phyloP scores from a whole-genome alignment of 2,797 vertebrate genomes.

The Xenopus petersii region DNA sequence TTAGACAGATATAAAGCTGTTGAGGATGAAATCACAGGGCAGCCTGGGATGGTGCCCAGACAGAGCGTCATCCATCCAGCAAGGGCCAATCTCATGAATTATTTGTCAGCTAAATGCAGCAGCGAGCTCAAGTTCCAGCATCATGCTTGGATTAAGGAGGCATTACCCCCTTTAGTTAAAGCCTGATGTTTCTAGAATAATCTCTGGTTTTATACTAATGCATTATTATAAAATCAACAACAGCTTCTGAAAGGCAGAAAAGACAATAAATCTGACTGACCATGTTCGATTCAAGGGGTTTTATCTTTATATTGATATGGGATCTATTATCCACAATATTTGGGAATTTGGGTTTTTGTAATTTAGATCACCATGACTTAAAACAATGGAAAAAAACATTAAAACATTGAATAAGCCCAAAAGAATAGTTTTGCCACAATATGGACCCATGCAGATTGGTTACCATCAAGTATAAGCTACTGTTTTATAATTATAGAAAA shows the following conservation, averaged over 20 bases:
- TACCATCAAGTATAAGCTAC: too few relatives aligned
- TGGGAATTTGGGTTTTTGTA: too few relatives aligned
- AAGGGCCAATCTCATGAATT: slow-evolving; percentile 50
- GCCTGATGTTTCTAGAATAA: slow-evolving; percentile 67
- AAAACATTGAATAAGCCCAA: too few relatives aligned
- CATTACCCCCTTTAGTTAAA: slow-evolving; percentile 67
- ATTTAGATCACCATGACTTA: too few relatives aligned
- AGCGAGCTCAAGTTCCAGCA: slow-evolving; percentile 54
- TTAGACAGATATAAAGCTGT: not conserved
- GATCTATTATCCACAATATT: too few relatives aligned
- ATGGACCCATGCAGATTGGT: too few relatives aligned
- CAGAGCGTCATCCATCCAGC: slow-evolving; percentile 42
- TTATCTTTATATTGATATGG: too few relatives aligned
- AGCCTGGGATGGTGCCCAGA: not conserved
- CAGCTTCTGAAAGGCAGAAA: not conserved
- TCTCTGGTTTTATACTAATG: slow-evolving; percentile 68
- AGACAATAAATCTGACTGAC: too few relatives aligned
- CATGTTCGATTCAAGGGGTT: too few relatives aligned
- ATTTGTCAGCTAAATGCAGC: slow-evolving; percentile 64
- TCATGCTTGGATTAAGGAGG: slow-evolving; percentile 65
- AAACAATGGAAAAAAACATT: too few relatives aligned
- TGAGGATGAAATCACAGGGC: not conserved
- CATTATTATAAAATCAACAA: slow-evolving; percentile 60
- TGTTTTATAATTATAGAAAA: too few relatives aligned
- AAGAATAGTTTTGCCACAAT: too few relatives aligned